phyloP scores from a whole-genome alignment of 2,888 invertebrate genomes.

The Ptychoptera contaminata region DNA sequence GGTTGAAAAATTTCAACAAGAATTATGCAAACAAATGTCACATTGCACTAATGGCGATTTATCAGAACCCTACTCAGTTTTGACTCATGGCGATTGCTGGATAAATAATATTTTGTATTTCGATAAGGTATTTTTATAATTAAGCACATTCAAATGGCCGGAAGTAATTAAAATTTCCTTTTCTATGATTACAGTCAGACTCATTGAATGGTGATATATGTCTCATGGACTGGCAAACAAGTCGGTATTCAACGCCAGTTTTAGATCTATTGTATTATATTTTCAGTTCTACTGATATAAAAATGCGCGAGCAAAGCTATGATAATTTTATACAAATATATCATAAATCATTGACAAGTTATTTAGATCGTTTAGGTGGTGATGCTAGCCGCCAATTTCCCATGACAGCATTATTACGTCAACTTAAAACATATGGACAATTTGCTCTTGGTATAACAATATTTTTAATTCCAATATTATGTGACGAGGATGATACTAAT shows the following conservation, averaged over 20 bases:
- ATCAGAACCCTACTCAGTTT: constrained; percentile 9
- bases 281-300: constrained; percentile 7
- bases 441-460: constrained; percentile 6
- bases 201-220: not conserved
- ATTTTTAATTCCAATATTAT: constrained; percentile 7
- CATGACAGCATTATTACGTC: constrained; percentile 7
- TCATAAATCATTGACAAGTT: constrained; percentile 8
- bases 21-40: not conserved
- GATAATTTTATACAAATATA: constrained; percentile 8
- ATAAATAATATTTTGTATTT: constrained; percentile 8
- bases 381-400: constrained; percentile 8
- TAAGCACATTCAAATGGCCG: not conserved
- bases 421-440: constrained; percentile 8
- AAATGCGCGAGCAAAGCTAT: constrained; percentile 7
- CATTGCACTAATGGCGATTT: not conserved
- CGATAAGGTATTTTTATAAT: constrained; percentile 5
- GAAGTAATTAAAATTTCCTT: not conserved
- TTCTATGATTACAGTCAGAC: too few species aligned
- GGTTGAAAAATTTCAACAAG: constrained; percentile 1
- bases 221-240: constrained; percentile 9
- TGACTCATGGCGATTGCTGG: constrained; percentile 10
- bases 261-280: constrained; percentile 8
- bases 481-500: constrained; percentile 2
- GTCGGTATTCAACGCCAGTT: constrained; percentile 8
- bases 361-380: constrained; percentile 7